phyloP scores from a whole-genome alignment of 1,140 invertebrate genomes.

The Drosophila equinoxialis region DNA sequence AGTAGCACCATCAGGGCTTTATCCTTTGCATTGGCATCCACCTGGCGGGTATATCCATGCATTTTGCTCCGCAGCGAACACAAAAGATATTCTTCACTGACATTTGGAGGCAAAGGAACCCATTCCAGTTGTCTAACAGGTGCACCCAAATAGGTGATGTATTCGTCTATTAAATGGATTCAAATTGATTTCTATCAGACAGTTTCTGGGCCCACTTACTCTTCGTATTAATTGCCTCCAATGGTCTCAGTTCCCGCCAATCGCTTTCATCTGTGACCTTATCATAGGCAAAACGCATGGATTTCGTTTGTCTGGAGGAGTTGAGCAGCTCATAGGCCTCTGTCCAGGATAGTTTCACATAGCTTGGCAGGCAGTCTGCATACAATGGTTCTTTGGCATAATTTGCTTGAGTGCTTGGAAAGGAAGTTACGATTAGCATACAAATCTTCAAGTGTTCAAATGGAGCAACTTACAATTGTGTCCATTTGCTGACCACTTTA shows the following conservation, averaged over 20 bases:
- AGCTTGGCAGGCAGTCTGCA: conserved; percentile 34
- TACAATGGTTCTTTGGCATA: conserved; percentile 37
- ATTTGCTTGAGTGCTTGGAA: conserved; percentile 32
- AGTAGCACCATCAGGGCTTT: conserved; percentile 48
- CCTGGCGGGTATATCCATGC: conserved; percentile 44
- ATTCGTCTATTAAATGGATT: conserved; percentile 49
- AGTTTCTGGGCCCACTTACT: conserved; percentile 16
- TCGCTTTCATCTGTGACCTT: neutral
- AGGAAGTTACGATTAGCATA: neutral
- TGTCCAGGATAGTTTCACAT: conserved; percentile 2
- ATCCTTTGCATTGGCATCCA: conserved; percentile 14
- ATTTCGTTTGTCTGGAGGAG: conserved; percentile 31
- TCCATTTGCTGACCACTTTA: conserved; percentile 32
- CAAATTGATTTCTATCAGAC: neutral
- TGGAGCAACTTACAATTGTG: conserved; percentile 52
- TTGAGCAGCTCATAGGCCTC: conserved; percentile 30
- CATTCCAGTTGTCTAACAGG: conserved; percentile 58
- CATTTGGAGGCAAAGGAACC: conserved; percentile 58
- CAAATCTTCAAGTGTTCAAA: neutral
- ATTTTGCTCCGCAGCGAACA: conserved; percentile 49
- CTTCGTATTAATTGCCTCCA: conserved; percentile 41
- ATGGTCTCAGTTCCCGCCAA: conserved; percentile 43
- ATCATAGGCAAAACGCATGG: conserved; percentile 56
- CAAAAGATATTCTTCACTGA: conserved; percentile 60
- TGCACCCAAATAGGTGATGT: conserved; percentile 57